These are phyloP conservation scores for Drosophila tropicalis DNA, from an alignment of 1,140 invertebrate species.

Conservation along the genomic window DNA sequence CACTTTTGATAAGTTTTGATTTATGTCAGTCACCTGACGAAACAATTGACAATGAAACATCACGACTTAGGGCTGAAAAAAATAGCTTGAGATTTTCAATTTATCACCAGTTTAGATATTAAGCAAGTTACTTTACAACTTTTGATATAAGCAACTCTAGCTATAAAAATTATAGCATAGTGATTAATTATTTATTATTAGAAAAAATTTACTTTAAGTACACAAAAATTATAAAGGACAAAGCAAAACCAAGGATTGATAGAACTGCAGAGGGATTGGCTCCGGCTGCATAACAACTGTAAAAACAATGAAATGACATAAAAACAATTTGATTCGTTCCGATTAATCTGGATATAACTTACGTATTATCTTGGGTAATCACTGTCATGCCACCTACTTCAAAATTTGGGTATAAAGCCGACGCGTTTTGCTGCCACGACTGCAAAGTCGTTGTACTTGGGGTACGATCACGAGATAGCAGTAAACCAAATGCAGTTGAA, in stretches of 20 bases:
- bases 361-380: constrained; percentile 61
- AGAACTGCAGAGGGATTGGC: constrained; percentile 45
- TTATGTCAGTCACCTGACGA: neutral
- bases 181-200: neutral
- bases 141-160: no score
- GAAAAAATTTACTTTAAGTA: constrained; percentile 27
- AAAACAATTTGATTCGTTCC: neutral
- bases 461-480: constrained; percentile 52
- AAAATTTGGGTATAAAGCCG: constrained; percentile 44
- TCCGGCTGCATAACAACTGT: constrained; percentile 25
- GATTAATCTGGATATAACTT: constrained; percentile 21
- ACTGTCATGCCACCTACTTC: constrained; percentile 51
- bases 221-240: constrained; percentile 37
- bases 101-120: neutral
- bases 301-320: neutral
- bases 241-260: constrained; percentile 33
- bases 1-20: neutral
- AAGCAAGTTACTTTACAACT: neutral
- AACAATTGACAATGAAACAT: constrained; percentile 5
- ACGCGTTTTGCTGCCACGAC: constrained; percentile 29
- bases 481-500: constrained; percentile 52
- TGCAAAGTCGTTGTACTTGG: constrained; percentile 24
- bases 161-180: no score
- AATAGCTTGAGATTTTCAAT: neutral
- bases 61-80: neutral